Evolutionary conservation across 2,113 vertebrate genomes (phyloP), one percentile per base, ranked within the genome.

Genomic region (Rhadina sibilatrix): DNA sequence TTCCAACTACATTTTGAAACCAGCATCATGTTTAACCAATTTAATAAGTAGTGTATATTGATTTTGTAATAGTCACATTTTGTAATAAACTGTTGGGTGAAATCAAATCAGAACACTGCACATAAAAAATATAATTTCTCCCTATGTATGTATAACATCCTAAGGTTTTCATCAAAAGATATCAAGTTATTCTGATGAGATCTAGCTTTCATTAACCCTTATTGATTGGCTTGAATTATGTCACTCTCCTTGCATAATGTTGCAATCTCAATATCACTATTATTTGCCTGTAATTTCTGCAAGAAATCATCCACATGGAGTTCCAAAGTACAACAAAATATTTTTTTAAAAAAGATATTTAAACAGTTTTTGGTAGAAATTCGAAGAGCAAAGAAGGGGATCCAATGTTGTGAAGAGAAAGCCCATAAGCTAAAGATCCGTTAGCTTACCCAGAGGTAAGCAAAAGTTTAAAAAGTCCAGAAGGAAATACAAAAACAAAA

Each of bases 201-300:
- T 93, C 53, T 65, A 88, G 19, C 37, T 90, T 89, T 94, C 81
- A 89, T 94, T 93, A 94, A 89, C 76, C 72, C 21, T 66, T 88
- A 83, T 72, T 94, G 90, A 95, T 76, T 61, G 23, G 18, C 18
- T 90, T 79, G 87, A 94, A 91, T 87, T 91, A 80, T 71, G 20
- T 79, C 50, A 53, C 25, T 88, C 40, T 71, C 31, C 27, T 91
- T 59, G 65, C 60, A 94, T 94, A 69, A 96, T 61, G 50, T 61
- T 86, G 27, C 11, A 52, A 47, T 82, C 30, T 82, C 57, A 91
- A 14, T 64, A 87, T 79, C 44, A 66, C 11, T 64, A 64, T 65
- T 68, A 95, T 91, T 87, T 94, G 7, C 27, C 74, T 91, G 56
- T 65, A 87, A 53, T 75, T 83, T 90, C 50, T 89, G 5, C 21